These are phyloP conservation scores for Venturia canescens DNA, from an alignment of 1,140 invertebrate species.

Conservation along the genomic window DNA sequence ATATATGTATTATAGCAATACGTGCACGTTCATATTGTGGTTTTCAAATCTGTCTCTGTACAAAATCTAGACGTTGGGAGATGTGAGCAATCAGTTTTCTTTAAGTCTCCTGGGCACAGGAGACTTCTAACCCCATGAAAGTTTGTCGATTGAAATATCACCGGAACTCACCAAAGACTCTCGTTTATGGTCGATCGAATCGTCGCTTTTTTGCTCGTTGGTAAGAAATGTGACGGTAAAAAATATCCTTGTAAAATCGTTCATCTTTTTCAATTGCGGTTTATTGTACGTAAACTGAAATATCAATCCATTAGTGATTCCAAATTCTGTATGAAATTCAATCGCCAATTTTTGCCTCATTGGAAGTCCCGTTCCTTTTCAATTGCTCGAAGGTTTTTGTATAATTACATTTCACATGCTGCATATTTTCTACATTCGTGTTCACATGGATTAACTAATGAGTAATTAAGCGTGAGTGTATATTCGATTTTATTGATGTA, in stretches of 20 bases:
- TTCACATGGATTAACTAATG: too few species aligned
- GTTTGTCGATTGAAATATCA: slow-evolving; percentile 34
- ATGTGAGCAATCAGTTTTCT: slow-evolving; percentile 43
- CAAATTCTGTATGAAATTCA: too few species aligned
- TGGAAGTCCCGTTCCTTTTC: too few species aligned
- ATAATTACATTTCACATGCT: too few species aligned
- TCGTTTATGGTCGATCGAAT: slow-evolving; percentile 45
- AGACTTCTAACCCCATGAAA: not conserved
- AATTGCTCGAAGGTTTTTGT: too few species aligned
- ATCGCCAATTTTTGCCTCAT: too few species aligned
- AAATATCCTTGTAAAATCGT: not conserved
- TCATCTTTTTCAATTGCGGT: slow-evolving; percentile 33
- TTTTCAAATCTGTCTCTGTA: not conserved
- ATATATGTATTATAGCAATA: too few species aligned
- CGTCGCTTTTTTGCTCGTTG: slow-evolving; percentile 9
- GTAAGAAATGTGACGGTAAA: slow-evolving; percentile 4
- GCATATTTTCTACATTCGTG: too few species aligned
- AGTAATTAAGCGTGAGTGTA: too few species aligned
- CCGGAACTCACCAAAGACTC: slow-evolving; percentile 23
- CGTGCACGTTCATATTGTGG: not conserved
- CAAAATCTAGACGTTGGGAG: slow-evolving; percentile 39
- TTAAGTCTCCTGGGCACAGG: slow-evolving; percentile 2
- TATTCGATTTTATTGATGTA: too few species aligned
- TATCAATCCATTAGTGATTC: not conserved
- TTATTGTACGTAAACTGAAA: not conserved